Base-by-base conservation (phyloP, 1,140 invertebrate species). In the Chelonus insularis region DNA sequence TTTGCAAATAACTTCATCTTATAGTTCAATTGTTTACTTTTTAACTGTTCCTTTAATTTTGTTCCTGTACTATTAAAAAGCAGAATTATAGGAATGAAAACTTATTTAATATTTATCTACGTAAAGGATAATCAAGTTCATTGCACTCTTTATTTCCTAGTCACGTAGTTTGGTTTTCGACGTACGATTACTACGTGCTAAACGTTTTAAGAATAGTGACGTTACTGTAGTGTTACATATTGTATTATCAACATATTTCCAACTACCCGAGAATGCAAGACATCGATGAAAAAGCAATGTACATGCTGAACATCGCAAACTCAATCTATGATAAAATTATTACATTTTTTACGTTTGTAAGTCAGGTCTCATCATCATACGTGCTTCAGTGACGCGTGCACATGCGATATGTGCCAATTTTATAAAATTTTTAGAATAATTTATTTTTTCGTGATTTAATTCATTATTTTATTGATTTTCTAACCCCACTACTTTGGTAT, bases 281-380 rank as follows among this genome's bases (percentile, higher is more conserved):
- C 63, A 72, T 62, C 48, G 61, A 64, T 62, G 43, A 62, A 47
- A 69, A 39, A 67, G 66, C 64, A 65, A 43, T 64, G 48, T 67
- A 72, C 72, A 72, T 73, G 72, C 72, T 67, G 45, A 61, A 64
- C 62, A 60, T 67, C 52, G 52, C 66, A 69, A 41, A 59, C 21
- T 50, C 18, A 55, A 51, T 45, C 51, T 64, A 29, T 14, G 20
- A 65, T 39, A 55, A 56, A 56, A 48, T 39, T 50, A 55, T 50
- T 34, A 25, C 51, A 48, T 16, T 58, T 50, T 57, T 41, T 14
- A 55, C n/a, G 23, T 11, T 48, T 1, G 16, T 18, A 55, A 25
- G 12, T 54, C 48, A 1, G n/a, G n/a, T n/a, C n/a, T n/a, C n/a
- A 45, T 45, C 20, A 41, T n/a, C 11, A 29, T 52, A 43, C 58